Conservation (phyloP, 2,113 vertebrate species). For the Austrofundulus limnaeus region DNA sequence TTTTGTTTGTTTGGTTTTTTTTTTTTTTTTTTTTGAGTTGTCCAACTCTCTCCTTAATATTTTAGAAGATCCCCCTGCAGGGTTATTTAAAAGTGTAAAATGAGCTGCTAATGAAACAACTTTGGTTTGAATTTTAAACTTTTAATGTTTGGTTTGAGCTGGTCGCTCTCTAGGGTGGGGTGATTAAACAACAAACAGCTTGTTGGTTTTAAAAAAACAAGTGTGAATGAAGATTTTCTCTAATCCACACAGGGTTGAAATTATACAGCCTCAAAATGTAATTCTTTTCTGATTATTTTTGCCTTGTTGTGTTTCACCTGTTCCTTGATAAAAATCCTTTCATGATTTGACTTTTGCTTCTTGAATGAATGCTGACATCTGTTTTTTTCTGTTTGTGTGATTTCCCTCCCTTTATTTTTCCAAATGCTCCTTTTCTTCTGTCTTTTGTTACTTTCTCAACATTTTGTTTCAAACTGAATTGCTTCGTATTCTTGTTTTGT, state of each 20-base stretch:
- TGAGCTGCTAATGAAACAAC: background rate
- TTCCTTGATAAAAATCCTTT: background rate
- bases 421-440: background rate
- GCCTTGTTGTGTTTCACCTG: background rate
- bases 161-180: no score
- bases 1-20: no score
- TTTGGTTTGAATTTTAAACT: no score
- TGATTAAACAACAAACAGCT: no score
- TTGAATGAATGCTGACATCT: background rate
- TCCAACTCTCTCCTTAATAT: slow-evolving; percentile 24
- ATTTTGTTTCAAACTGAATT: background rate
- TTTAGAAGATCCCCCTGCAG: slow-evolving; percentile 9
- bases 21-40: no score
- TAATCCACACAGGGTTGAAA: no score
- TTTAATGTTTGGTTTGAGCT: no score
- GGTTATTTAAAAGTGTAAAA: background rate
- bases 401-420: background rate
- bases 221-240: no score
- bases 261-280: no score
- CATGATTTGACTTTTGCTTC: background rate
- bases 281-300: no score
- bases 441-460: background rate
- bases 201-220: no score
- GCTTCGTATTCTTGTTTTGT: background rate
- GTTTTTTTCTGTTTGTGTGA: background rate